These are phyloP conservation scores for Nymphalis c-album DNA, from an alignment of 2,888 invertebrate genomes.

Conservation along the genomic window DNA sequence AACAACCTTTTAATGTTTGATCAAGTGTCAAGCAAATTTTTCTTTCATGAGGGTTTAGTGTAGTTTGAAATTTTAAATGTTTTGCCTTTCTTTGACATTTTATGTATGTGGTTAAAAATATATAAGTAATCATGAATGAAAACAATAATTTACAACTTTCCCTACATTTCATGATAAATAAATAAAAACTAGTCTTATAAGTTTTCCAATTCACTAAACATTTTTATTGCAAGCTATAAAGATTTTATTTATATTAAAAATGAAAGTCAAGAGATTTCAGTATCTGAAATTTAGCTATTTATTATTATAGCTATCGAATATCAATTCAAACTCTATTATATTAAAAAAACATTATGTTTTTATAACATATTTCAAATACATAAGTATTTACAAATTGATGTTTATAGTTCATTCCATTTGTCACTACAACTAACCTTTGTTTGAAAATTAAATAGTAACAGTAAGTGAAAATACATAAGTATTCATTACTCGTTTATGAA, in stretches of 20 bases:
- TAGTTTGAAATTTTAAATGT: constrained; percentile 22
- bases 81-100: constrained; percentile 27
- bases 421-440: too few species aligned
- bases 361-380: too few species aligned
- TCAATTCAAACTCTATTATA: background rate
- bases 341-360: too few species aligned
- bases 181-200: background rate
- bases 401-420: too few species aligned
- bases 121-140: constrained; percentile 18
- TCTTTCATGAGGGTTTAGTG: constrained; percentile 39
- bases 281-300: background rate
- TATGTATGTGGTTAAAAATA: constrained; percentile 12
- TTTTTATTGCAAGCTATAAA: constrained; percentile 6
- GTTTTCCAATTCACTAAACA: background rate
- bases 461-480: too few species aligned
- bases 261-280: background rate
- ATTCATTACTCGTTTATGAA: too few species aligned
- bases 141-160: background rate
- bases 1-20: constrained; percentile 50
- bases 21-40: constrained; percentile 50
- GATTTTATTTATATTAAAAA: constrained; percentile 7
- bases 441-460: too few species aligned
- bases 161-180: background rate
- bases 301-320: background rate
- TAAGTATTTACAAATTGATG: too few species aligned